phyloP scores from a whole-genome alignment of 2,797 vertebrate genomes.

The Poeciliopsis presidionis region DNA sequence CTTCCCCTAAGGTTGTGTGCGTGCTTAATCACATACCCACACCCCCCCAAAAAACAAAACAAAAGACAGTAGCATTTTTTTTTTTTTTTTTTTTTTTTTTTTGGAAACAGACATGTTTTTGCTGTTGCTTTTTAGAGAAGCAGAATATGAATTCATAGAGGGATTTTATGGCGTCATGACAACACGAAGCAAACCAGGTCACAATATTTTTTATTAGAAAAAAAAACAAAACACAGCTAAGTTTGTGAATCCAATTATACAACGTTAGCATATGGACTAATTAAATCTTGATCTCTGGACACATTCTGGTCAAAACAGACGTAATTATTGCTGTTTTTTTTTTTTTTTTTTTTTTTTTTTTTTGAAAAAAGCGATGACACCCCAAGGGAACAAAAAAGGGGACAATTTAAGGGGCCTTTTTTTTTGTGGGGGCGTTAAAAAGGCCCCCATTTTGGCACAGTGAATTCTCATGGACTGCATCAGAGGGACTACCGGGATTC shows the following conservation, averaged over 20 bases:
- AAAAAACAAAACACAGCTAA: neutral
- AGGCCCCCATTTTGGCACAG: neutral
- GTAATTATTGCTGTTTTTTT: too few species aligned
- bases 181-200: conserved; percentile 8
- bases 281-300: neutral
- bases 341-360: too few species aligned
- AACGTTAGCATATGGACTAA: neutral
- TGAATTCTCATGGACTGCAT: neutral
- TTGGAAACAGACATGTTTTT: neutral
- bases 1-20: too few species aligned
- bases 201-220: neutral
- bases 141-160: conserved; percentile 7
- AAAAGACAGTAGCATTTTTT: neutral
- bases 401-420: neutral
- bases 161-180: conserved; percentile 15
- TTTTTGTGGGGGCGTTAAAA: neutral
- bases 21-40: conserved; percentile 4
- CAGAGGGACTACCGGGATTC: neutral
- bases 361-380: too few species aligned
- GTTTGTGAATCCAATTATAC: too few species aligned
- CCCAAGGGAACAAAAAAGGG: neutral
- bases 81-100: neutral
- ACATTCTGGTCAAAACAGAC: neutral
- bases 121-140: conserved; percentile 1
- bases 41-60: neutral